A percentile compares a stretch with the other conserved stretches of the same genome.
Conservation (phyloP, 2,888 invertebrate genomes). For the Eilema depressum region DNA sequence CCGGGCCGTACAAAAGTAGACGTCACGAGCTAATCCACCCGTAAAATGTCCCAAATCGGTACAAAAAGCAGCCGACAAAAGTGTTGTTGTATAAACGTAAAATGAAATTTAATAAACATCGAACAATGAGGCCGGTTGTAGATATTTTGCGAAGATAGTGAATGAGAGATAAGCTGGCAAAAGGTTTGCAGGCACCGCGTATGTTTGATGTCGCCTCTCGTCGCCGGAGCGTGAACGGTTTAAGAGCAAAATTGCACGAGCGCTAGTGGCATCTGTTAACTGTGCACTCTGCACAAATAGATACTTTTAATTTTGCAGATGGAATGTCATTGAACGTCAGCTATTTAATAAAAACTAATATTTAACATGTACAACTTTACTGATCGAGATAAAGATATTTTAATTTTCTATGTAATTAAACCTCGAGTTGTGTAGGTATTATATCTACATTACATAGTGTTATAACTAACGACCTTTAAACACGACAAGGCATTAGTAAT, state of each 20-base stretch:
- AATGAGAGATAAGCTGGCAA: conserved; percentile 85
- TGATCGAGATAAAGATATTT: conserved; percentile 41
- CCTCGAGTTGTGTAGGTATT: conserved; percentile 13
- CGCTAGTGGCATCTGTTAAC: conserved; percentile 83
- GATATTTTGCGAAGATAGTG: conserved; percentile 83
- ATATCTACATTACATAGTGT: conserved; percentile 7
- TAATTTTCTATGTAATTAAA: conserved; percentile 29
- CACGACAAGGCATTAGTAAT: conserved; percentile 19
- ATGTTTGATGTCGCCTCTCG: conserved; percentile 86
- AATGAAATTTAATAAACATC: conserved; percentile 87
- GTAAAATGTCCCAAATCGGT: conserved; percentile 85
- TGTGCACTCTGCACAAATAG: conserved; percentile 77
- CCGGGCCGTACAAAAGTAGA: conserved; percentile 74
- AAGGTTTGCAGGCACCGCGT: conserved; percentile 80
- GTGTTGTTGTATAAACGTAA: conserved; percentile 86
- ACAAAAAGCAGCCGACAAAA: conserved; percentile 85
- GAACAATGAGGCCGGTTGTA: conserved; percentile 78
- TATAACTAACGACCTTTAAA: conserved; percentile 11
- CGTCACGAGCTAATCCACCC: conserved; percentile 82
- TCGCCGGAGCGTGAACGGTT: conserved; percentile 82
- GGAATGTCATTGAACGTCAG: conserved; percentile 70
- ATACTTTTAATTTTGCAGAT: conserved; percentile 85
- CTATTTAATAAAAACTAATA: conserved; percentile 51
- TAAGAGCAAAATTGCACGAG: conserved; percentile 83
- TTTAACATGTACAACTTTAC: conserved; percentile 43